Base-by-base conservation (phyloP, 2,888 invertebrate genomes). In the Parapristionchus giblindavisi region DNA sequence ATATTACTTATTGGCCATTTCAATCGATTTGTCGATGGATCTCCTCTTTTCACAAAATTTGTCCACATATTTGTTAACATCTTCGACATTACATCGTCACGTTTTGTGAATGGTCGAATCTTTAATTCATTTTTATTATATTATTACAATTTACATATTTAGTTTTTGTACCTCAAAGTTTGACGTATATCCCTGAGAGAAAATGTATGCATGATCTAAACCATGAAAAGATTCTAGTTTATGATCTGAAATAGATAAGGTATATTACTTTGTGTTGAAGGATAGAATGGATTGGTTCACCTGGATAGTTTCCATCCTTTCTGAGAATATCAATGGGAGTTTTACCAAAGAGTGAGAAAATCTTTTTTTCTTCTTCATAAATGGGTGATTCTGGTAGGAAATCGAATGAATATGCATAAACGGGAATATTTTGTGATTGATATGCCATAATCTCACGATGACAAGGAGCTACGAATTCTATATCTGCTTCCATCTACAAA, bases 391-490 rank as follows among this genome's bases (percentile, higher is more conserved):
- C 77, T 0, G 88, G 88, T 43, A 88, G 78, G 76, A 84, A 87
- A 76, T 88, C 87, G 70, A 87, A 88, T 6, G 87, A 85, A 73
- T 88, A 88, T 29, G 81, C 81, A 71, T 83, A 88, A 17, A 85
- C 86, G 6, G 83, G 81, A 21, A 82, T 70, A 8, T 80, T 82
- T 38, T 80, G 81, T 11, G 76, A 77, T 6, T 80, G 81, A 77
- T 87, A 87, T 24, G 81, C 79, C 52, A 80, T 77, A 43, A 86
- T 81, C 79, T 88, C 88, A 54, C 77, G 54, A 29, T 87, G 84
- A 56, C 86, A 87, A 2, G 88, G 88, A 52, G 87, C 80, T 2
- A 87, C 85, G 76, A 88, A 88, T 70, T 88, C 88, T 32, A 88
- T 84, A 68, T 88, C 88, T 6, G 87, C 82, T 79, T 88, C 88